Conservation (phyloP, 2,113 vertebrate species). For the Pelusios castaneus region DNA sequence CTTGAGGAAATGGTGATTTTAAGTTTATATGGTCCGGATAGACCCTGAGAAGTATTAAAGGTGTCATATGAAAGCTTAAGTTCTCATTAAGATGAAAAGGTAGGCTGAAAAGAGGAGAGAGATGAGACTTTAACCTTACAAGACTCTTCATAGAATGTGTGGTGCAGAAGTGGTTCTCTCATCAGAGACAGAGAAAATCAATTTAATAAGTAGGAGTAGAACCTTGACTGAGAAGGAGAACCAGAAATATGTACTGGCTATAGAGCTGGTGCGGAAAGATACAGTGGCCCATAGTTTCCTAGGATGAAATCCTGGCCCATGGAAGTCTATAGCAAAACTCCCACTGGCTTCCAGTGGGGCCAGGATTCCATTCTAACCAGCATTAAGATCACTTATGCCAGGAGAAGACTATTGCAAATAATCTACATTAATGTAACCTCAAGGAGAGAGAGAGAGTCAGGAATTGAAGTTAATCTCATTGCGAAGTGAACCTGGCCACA, state of each 20-base stretch:
- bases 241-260: background rate
- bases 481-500: background rate
- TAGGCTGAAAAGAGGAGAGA: background rate
- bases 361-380: slow-evolving; percentile 10
- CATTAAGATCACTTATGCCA: background rate
- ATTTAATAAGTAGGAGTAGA: background rate
- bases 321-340: background rate
- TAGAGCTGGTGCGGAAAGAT: slow-evolving; percentile 8
- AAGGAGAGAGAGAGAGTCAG: background rate
- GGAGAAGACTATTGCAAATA: background rate
- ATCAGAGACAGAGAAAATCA: background rate
- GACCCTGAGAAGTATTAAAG: background rate
- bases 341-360: background rate
- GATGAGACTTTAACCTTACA: background rate
- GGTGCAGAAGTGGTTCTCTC: background rate
- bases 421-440: background rate
- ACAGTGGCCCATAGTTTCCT: slow-evolving; percentile 22
- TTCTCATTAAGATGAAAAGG: background rate
- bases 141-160: background rate
- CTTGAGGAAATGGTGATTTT: background rate
- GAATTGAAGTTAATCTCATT: slow-evolving; percentile 1
- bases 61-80: background rate
- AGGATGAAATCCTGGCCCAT: accelerated
- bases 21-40: background rate
- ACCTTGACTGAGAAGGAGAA: slow-evolving; percentile 2